phyloP scores from a whole-genome alignment of 1,140 invertebrate genomes.

The Delia radicum region DNA sequence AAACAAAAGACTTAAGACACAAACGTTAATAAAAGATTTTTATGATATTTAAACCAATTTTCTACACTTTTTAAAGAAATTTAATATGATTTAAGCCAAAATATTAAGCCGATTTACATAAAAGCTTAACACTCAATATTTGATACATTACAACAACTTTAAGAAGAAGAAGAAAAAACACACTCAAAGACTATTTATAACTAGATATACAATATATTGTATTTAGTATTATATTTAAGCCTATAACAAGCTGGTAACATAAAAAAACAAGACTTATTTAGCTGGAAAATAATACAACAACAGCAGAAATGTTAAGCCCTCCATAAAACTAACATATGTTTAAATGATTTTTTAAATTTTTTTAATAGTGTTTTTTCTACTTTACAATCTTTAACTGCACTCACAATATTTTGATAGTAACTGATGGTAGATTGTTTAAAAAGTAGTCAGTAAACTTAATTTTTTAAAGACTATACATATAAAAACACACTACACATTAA shows the following conservation, averaged over 20 bases:
- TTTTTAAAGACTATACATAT: too few relatives aligned
- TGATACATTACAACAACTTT: neutral
- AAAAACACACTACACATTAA: too few relatives aligned
- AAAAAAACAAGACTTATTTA: neutral
- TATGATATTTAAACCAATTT: neutral
- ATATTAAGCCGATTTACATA: constrained; percentile 13
- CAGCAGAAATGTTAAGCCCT: neutral
- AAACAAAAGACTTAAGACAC: constrained; percentile 19
- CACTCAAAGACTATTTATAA: neutral
- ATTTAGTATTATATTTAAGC: neutral
- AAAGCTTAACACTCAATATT: constrained; percentile 1
- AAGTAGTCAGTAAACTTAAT: too few relatives aligned
- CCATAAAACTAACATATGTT: neutral
- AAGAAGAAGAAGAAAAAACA: neutral
- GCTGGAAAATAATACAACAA: neutral
- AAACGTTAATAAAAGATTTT: neutral
- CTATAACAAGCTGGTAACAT: constrained; percentile 9
- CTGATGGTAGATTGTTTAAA: too few relatives aligned
- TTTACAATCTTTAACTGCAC: too few relatives aligned
- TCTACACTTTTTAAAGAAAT: neutral
- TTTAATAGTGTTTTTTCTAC: too few relatives aligned
- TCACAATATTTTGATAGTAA: too few relatives aligned
- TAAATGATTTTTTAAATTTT: neutral
- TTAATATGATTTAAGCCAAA: constrained; percentile 18
- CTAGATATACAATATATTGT: neutral